Percentiles rank a stretch among this genome's conserved stretches.
These are phyloP conservation scores for Drosophila repleta DNA, from an alignment of 1,140 invertebrate genomes.

Conservation along the genomic window DNA sequence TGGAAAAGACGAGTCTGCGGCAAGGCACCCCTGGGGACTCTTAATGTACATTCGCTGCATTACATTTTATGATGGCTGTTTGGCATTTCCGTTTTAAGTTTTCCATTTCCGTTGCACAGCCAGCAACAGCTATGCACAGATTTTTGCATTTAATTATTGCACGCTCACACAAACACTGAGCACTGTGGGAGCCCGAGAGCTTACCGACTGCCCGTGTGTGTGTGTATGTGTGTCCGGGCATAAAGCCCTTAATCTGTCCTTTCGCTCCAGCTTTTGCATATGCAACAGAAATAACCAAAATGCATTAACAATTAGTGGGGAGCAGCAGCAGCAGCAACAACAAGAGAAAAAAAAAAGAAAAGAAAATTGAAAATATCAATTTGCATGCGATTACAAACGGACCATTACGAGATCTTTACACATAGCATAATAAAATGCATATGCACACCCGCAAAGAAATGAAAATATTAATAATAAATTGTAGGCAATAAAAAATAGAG, in stretches of 20 bases:
- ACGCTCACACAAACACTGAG: slow-evolving; percentile 3
- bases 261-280: background rate
- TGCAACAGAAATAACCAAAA: slow-evolving; percentile 22
- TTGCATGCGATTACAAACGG: slow-evolving; percentile 7
- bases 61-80: slow-evolving; percentile 44
- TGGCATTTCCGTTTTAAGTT: slow-evolving; percentile 56
- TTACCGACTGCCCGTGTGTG: background rate
- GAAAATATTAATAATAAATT: background rate
- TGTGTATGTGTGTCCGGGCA: slow-evolving; percentile 3
- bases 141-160: slow-evolving; percentile 60
- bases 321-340: background rate
- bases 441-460: background rate
- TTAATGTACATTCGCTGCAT: slow-evolving; percentile 62
- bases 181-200: background rate
- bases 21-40: background rate
- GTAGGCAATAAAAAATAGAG: background rate
- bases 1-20: background rate
- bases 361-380: slow-evolving; percentile 12
- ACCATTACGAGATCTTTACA: background rate
- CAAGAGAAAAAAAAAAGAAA: background rate
- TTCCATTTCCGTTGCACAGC: slow-evolving; percentile 60
- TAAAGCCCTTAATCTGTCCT: slow-evolving; percentile 26
- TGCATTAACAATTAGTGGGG: slow-evolving; percentile 32
- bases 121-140: slow-evolving; percentile 25
- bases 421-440: background rate